These are phyloP conservation scores for Cylloceria caligata DNA, from an alignment of 2,888 invertebrate genomes.

Conservation along the genomic window DNA sequence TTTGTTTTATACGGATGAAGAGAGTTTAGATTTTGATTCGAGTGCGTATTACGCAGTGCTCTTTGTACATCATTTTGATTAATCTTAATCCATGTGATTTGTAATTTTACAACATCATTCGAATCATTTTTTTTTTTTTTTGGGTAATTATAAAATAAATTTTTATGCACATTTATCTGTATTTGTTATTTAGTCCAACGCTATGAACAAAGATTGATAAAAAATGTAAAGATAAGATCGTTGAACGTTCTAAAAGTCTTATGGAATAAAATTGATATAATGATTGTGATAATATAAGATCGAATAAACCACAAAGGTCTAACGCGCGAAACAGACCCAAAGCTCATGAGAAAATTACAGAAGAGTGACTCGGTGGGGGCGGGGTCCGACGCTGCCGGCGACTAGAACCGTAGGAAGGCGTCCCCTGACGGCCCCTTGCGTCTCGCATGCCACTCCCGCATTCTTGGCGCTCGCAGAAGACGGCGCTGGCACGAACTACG, in stretches of 20 bases:
- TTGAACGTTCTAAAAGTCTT: conserved; percentile 29
- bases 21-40: neutral
- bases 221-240: conserved; percentile 9
- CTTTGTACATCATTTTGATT: neutral
- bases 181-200: neutral
- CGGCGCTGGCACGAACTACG: conserved; percentile 79
- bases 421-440: conserved; percentile 36
- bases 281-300: conserved; percentile 21
- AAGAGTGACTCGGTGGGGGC: conserved; percentile 66
- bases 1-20: neutral
- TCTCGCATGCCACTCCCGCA: conserved; percentile 61
- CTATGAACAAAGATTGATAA: neutral
- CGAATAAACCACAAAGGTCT: conserved; percentile 20
- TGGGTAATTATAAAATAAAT: no score
- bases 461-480: conserved; percentile 64
- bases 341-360: conserved; percentile 53
- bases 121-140: no score
- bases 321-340: conserved; percentile 53
- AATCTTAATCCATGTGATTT: neutral
- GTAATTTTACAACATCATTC: no score
- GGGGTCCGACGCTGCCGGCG: conserved; percentile 66
- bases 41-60: neutral
- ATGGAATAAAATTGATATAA: conserved; percentile 9
- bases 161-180: neutral
- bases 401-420: conserved; percentile 40